Evolutionary conservation across 2,888 invertebrate species (phyloP), one percentile per base, ranked within the genome.

Genomic region (Ligdia adustata): DNA sequence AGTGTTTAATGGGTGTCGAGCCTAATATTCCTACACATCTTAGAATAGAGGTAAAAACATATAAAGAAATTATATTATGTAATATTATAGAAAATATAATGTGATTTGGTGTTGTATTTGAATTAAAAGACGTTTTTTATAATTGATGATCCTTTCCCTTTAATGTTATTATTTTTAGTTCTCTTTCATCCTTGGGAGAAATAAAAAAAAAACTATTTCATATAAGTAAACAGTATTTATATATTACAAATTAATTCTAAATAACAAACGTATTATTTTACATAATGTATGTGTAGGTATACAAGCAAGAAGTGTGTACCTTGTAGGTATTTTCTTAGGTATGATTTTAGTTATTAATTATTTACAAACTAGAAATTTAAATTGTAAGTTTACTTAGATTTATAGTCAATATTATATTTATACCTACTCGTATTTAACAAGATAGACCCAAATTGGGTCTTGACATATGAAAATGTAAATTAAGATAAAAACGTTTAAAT

Each of bases 101-200:
- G 90, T 90, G 89, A 90, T 90, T 90, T 82, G 89, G 76, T 90
- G 90, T 90, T 90, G 89, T 90, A 89, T 84, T 85, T 86, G 87
- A 90, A 89, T 88, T 89, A 89, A 89, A 89, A 63, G 77, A 86
- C 62, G 84, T 89, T 87, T 73, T 89, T 89, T 88, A 72, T 87
- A 88, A 85, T 82, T 75, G 63, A 59, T 65, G 65, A 71, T 82
- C 89, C 88, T 87, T 85, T 86, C 85, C 89, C 86, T 82, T 70
- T 47, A 48, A 49, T 44, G 44, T 58, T 48, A 50, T 54, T 55
- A 44, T 45, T 54, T 26, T 55, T 50, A 57, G 24, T 24, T 37
- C 4, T 14, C 13, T 42, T 15, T 18, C 4, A 18, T 59, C 60
- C 59, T 57, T 27, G 24, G 9, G 29, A 31, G 2, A 38, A 44